Conservation (phyloP, 1,140 invertebrate species). For the Dendroctonus valens region DNA sequence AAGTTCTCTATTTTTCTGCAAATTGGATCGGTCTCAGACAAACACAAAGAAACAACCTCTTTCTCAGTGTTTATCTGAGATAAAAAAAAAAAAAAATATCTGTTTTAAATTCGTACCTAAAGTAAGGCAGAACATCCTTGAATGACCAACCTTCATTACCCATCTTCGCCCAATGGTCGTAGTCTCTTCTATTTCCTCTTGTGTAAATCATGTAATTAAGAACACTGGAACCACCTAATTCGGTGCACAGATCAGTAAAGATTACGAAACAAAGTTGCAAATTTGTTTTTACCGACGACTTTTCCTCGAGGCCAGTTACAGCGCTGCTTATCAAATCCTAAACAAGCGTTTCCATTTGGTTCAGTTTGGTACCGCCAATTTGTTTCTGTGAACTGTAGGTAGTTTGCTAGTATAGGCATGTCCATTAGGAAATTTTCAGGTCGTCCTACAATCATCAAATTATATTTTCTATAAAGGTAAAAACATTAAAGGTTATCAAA, state of each 20-base stretch:
- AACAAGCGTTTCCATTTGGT: slow-evolving; percentile 54
- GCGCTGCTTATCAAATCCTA: slow-evolving; percentile 53
- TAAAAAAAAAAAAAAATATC: too few relatives aligned
- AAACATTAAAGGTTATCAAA: too few relatives aligned
- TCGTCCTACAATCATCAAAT: slow-evolving; percentile 41
- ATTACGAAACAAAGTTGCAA: not conserved
- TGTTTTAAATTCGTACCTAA: slow-evolving; percentile 52
- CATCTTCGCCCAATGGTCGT: slow-evolving; percentile 72
- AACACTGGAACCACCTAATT: slow-evolving; percentile 73
- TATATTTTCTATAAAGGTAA: too few relatives aligned
- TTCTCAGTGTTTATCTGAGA: too few relatives aligned
- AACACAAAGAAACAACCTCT: not conserved
- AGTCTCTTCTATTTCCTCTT: slow-evolving; percentile 72
- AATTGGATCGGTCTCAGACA: not conserved
- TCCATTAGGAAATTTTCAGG: slow-evolving; percentile 64
- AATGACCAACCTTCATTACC: slow-evolving; percentile 82
- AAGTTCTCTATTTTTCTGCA: slow-evolving; percentile 67
- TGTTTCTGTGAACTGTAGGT: slow-evolving; percentile 59
- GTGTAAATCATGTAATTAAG: slow-evolving; percentile 93
- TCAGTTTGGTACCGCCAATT: slow-evolving; percentile 63
- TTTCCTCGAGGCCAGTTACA: slow-evolving; percentile 75
- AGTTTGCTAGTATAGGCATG: slow-evolving; percentile 62
- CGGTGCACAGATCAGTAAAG: not conserved
- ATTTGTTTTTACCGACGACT: slow-evolving; percentile 54
- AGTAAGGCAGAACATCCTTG: slow-evolving; percentile 78